These are phyloP conservation scores for Amphipoea lucens DNA, from an alignment of 2,888 invertebrate genomes.

Conservation along the genomic window DNA sequence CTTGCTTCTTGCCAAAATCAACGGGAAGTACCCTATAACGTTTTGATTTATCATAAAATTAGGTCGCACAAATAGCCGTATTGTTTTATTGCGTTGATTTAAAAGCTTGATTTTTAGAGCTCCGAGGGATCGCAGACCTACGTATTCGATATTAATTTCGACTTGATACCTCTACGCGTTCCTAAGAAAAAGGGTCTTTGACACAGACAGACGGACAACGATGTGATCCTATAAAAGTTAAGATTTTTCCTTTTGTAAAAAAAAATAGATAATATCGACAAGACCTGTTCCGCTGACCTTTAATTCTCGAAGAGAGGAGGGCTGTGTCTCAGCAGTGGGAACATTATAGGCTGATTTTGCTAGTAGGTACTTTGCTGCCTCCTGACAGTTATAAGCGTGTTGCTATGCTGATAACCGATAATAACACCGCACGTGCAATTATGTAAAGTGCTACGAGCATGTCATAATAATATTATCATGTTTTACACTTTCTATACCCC, in stretches of 20 bases:
- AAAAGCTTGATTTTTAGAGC: background rate
- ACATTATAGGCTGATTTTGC: background rate
- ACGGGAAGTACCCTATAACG: background rate
- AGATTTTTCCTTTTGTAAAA: background rate
- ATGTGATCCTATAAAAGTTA: background rate
- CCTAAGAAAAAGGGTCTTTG: background rate
- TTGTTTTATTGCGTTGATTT: background rate
- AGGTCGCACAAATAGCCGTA: background rate
- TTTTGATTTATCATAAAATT: background rate
- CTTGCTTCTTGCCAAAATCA: background rate
- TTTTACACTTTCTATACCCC: slow-evolving; percentile 13
- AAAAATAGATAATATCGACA: background rate
- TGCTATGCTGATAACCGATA: background rate
- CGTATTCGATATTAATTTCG: background rate
- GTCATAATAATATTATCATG: slow-evolving; percentile 14
- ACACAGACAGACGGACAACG: background rate
- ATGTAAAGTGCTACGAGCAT: slow-evolving; percentile 27
- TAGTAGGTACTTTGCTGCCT: too few species aligned
- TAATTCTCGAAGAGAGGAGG: background rate
- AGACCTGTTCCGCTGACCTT: too few species aligned
- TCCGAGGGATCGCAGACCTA: background rate
- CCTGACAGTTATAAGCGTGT: background rate
- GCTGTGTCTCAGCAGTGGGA: background rate
- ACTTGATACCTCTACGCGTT: background rate
- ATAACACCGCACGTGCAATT: slow-evolving; percentile 24